Evolutionary conservation across 2,797 vertebrate species (phyloP), one percentile per base, ranked within the genome.

Genomic region (Orientallactaga sibirica): DNA sequence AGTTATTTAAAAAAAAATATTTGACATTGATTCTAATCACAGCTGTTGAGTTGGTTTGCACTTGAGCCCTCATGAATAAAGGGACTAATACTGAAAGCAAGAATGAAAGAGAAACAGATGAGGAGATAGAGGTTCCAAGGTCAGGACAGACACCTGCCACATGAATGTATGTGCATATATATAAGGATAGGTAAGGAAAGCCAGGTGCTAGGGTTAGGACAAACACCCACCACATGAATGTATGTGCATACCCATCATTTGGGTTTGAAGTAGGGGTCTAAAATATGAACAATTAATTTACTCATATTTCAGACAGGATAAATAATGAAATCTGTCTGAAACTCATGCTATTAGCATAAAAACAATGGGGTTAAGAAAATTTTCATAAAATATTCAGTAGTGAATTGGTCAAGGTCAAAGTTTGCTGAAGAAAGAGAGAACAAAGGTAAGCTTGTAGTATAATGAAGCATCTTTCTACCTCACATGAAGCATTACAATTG

Each of bases 261-360:
- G 19, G 9, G 85, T 86, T 64, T 62, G 37, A 14, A 75, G 58
- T 77, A 82, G 10, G 78, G 1, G 27, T 37, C 7, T 41, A 64
- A 12, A 67, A 52, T 5, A 61, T 6, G 74, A 43, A 64, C 15
- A 62, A 10, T 1, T 83, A 22, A 33, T 84, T 66, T 52, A 29
- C 15, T 78, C 12, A 18, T 83, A 20, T 86, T 92, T 94, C n/a
- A 71, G 52, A 68, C 2, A 76, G 8, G 7, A 62, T 82, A 81
- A 80, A 78, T 61, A 55, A 81, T 22, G 83, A n/a, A 87, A 89
- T 61, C 7, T 58, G 7, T 37, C 76, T 88, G 33, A 90, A 86
- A 86, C 14, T 83, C 55, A 62, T 52, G 22, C 7, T 33, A 3
- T 75, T 61, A 84, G 24, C 25, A 68, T 22, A 29, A 48, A 75